Base-by-base conservation (phyloP, 2,797 vertebrate species). In the Eidolon dupreanum region DNA sequence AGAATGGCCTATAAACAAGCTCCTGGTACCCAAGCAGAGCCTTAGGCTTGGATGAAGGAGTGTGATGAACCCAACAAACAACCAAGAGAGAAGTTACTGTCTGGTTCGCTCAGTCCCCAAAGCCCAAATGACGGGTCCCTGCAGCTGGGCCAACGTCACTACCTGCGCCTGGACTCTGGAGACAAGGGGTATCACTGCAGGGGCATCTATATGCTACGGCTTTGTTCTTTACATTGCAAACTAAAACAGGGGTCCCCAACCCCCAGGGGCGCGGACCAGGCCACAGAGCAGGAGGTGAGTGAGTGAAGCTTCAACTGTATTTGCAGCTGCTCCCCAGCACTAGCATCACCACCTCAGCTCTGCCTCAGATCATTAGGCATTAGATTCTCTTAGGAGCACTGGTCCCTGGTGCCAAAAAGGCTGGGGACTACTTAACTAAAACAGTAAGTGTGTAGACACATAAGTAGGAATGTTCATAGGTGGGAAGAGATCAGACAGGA, bases 161-260 rank as follows among this genome's bases (percentile, higher is more conserved):
- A 22, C 6, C 20, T 4, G 13, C 1, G 1, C 10, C 49, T 26
- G 36, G 71, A 84, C 43, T 46, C 65, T 63, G 28, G 36, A 65
- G 33, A 33, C 33, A 33, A 51, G 8, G 71, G 9, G 36, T 46
- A 22, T 31, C 0, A 36, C 24, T 26, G 16, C 6, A 65, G 36
- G 43, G 73, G 59, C 53, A n/a, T 12, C 59, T 2, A 2, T 2
- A 24, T 0, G 9, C 46, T 16, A 2, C 0, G 11, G 31, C 43
- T 51, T 75, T 53, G 31, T 24, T 55, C 86, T 90, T 38, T 26
- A 75, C 1, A 26, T 0, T 11, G 86, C 61, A 68, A 68, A 73
- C 24, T 36, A 66, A 71, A 81, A 38, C 3, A 41, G 9, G 15
- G 15, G 49, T 49, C 49, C 15, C 49, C 15, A 49, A 49, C 15